These are phyloP conservation scores for Tenualosa ilisha DNA, from an alignment of 2,797 vertebrate genomes.

Conservation along the genomic window DNA sequence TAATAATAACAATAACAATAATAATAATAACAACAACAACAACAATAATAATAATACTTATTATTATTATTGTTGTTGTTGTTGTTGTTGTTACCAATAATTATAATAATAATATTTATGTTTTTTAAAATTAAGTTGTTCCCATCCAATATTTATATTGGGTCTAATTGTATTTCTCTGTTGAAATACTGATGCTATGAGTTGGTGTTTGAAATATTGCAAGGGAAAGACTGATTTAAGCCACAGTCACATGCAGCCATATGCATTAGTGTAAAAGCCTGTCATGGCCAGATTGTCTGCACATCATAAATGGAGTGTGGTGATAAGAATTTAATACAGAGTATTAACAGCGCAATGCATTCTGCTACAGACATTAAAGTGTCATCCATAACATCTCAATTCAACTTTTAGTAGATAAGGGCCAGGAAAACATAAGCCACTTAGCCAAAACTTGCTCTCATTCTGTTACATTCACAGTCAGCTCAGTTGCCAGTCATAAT, in stretches of 20 bases:
- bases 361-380: background rate
- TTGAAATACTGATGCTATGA: background rate
- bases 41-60: no score
- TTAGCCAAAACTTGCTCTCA: background rate
- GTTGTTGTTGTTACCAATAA: no score
- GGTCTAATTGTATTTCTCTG: background rate
- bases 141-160: no score
- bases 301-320: background rate
- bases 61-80: no score
- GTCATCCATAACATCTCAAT: background rate
- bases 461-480: background rate
- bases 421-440: background rate
- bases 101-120: no score
- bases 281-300: background rate
- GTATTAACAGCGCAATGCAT: background rate
- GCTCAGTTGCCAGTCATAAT: background rate
- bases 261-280: background rate
- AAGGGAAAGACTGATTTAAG: background rate
- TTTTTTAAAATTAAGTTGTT: no score
- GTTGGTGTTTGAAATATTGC: background rate
- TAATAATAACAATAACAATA: no score
- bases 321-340: background rate
- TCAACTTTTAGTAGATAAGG: background rate
- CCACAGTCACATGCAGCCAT: background rate
- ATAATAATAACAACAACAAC: no score